Evolutionary conservation across 1,140 invertebrate species (phyloP), one percentile per base, ranked within the genome.

Genomic region (Acromyrmex charruanus): DNA sequence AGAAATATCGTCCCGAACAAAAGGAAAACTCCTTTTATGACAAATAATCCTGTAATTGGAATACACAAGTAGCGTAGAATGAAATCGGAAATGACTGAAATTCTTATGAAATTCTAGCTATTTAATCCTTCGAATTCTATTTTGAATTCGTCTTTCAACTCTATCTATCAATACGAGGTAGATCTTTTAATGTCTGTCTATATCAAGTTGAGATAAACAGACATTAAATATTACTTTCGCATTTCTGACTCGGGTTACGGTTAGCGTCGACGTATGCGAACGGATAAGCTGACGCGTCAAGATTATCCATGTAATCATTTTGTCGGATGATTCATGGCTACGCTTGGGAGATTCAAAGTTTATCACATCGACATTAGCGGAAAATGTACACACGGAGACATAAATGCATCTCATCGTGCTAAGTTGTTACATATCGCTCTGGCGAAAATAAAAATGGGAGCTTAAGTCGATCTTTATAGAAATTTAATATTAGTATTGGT

Each of bases 221-320:
- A 53, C 4, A 35, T 55, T 44, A 74, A 74, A 72, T 51, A 72
- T 28, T 72, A 14, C 7, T 51, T 21, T 71, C 16, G 25, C 25
- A 71, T 49, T 71, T 71, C 21, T 28, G 16, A 53, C 44, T 51
- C 49, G 25, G 25, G 2, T 72, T 51, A 16, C 9, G 7, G 25
- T 53, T 51, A 9, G 21, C 16, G 25, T 71, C 28, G 35, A 25
- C 14, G 44, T 53, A 16, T 28, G 49, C 25, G 49, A 28, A 53
- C 7, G 25, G 49, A 68, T 68, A 68, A 68, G 35, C n/a, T 68
- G 35, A 68, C n/a, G 10, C 16, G n/a, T 21, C 35, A 44, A 21
- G 65, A 68, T 68, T 68, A 68, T 68, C 65, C 25, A 6, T 31
- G 21, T 14, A 10, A 72, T 51, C 44, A 5, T 71, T 51, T 51